Percentiles rank a stretch among this genome's conserved stretches.
These are phyloP conservation scores for Atta colombica DNA, from an alignment of 1,140 invertebrate genomes.

Conservation along the genomic window DNA sequence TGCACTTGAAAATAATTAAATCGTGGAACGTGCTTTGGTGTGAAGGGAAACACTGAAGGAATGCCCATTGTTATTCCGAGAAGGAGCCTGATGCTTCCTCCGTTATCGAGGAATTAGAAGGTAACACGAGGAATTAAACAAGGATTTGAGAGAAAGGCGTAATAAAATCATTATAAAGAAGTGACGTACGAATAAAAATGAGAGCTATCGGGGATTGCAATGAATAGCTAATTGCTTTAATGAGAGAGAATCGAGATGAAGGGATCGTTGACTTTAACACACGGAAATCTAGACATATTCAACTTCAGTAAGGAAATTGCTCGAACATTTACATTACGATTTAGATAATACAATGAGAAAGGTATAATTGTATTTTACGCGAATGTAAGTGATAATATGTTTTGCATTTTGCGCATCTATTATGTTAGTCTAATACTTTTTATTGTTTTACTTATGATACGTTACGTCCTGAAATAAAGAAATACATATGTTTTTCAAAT, in stretches of 20 bases:
- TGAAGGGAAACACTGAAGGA: slow-evolving; percentile 34
- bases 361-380: not conserved
- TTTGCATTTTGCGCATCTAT: not conserved
- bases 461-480: not conserved
- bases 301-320: not conserved
- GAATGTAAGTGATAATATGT: not conserved
- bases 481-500: not conserved
- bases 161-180: slow-evolving; percentile 72
- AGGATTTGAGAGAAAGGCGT: slow-evolving; percentile 33
- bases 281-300: not conserved
- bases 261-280: slow-evolving; percentile 44
- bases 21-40: slow-evolving; percentile 53
- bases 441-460: not conserved
- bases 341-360: not conserved
- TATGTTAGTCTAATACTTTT: not conserved
- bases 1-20: slow-evolving; percentile 71
- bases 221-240: slow-evolving; percentile 59
- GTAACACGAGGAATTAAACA: slow-evolving; percentile 70
- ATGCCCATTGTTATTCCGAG: slow-evolving; percentile 71
- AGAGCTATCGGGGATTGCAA: slow-evolving; percentile 22
- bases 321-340: not conserved
- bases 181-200: not conserved
- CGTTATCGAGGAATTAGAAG: slow-evolving; percentile 75
- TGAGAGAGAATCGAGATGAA: not conserved
- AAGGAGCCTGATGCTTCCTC: slow-evolving; percentile 52